phyloP scores from a whole-genome alignment of 2,113 vertebrate genomes.

The Peucedramus taeniatus region DNA sequence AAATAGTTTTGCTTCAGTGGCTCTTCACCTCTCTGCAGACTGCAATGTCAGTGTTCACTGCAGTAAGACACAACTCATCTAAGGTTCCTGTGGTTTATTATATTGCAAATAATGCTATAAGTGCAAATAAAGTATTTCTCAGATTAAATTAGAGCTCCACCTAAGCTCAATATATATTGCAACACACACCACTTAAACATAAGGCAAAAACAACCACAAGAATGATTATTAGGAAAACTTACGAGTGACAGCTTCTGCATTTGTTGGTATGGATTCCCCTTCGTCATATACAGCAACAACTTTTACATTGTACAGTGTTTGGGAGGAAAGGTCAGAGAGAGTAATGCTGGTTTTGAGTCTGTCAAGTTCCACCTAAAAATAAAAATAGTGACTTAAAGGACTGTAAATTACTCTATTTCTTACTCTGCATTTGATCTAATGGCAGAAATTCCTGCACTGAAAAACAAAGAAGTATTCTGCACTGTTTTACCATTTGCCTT shows the following conservation, averaged over 20 bases:
- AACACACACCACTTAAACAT: not conserved
- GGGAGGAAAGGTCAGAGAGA: conserved; percentile 82
- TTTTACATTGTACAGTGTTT: conserved; percentile 83
- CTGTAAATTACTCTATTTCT: not conserved
- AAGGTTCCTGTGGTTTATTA: not conserved
- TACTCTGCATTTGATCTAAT: not conserved
- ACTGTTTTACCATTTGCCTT: not conserved
- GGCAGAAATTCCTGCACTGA: not conserved
- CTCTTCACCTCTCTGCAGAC: not conserved
- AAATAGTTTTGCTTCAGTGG: not conserved
- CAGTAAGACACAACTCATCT: not conserved
- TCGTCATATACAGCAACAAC: conserved; percentile 84
- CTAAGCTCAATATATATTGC: not conserved
- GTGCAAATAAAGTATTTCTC: not conserved
- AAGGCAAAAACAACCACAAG: not conserved
- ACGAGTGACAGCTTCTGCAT: conserved; percentile 83
- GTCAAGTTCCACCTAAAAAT: conserved; percentile 79
- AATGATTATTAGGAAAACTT: conserved; percentile 44
- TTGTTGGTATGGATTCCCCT: conserved; percentile 75
- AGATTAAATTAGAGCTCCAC: not conserved
- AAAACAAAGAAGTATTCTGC: not conserved
- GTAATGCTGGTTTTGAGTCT: conserved; percentile 74
- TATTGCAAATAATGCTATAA: not conserved
- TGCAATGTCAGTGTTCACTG: not conserved
- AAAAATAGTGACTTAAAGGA: not conserved